Percentiles rank a stretch among this genome's conserved stretches.
Evolutionary conservation across 2,888 invertebrate species (phyloP).

Genomic region (Pseudanteris insignis): DNA sequence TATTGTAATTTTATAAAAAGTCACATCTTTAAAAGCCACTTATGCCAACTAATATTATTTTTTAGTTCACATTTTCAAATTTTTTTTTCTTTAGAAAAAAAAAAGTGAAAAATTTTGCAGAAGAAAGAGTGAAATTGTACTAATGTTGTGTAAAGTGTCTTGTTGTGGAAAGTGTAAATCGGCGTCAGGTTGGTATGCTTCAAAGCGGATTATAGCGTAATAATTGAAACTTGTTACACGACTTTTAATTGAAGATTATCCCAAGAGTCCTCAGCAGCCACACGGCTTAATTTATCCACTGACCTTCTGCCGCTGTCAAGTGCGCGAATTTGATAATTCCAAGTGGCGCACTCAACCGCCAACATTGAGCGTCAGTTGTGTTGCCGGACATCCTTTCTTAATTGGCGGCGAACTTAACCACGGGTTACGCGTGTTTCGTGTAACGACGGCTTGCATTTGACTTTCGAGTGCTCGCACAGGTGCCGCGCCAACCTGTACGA

Average conservation of each 20-base stretch:
- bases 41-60: too few relatives aligned
- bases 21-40: too few relatives aligned
- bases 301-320: constrained; percentile 52
- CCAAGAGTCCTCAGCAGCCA: constrained; percentile 13
- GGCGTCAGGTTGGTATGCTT: too few relatives aligned
- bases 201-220: too few relatives aligned
- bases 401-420: constrained; percentile 54
- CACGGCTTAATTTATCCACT: constrained; percentile 41
- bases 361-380: constrained; percentile 49
- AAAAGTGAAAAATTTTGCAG: too few relatives aligned
- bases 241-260: constrained; percentile 10
- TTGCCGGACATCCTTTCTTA: constrained; percentile 54
- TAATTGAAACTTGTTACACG: constrained; percentile 2
- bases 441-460: constrained; percentile 35
- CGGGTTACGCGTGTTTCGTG: constrained; percentile 45
- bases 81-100: too few relatives aligned
- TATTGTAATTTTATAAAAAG: too few relatives aligned
- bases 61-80: too few relatives aligned
- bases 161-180: too few relatives aligned
- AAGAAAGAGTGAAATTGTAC: too few relatives aligned
- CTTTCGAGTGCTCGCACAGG: constrained; percentile 32
- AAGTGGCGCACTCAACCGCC: constrained; percentile 47
- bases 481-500: constrained; percentile 15
- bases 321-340: constrained; percentile 51
- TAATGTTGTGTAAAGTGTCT: too few relatives aligned